A percentile compares a stretch with the other conserved stretches of the same genome.
These are phyloP conservation scores for Drosophila aldrichi DNA, from an alignment of 2,888 invertebrate genomes.

Conservation along the genomic window DNA sequence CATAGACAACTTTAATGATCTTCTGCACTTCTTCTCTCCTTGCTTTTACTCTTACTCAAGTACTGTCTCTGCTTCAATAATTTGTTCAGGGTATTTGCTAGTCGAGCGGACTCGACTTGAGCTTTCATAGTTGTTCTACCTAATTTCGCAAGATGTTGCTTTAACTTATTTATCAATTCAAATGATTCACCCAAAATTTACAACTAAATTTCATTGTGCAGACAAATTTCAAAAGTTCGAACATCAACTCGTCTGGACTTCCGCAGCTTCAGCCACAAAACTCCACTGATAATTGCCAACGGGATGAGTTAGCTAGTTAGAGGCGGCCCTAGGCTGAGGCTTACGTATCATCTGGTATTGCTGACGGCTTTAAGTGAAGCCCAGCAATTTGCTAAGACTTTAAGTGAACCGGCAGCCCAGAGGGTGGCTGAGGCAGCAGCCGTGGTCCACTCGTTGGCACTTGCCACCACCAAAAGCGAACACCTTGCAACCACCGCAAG, in stretches of 20 bases:
- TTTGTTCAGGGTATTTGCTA: too few species aligned
- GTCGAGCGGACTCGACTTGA: too few species aligned
- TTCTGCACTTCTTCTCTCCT: too few species aligned
- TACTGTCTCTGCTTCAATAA: too few species aligned
- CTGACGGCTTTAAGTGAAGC: constrained; percentile 38
- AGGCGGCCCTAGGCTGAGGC: constrained; percentile 33
- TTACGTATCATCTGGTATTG: not conserved
- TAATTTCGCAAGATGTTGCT: not conserved
- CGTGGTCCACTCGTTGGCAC: constrained; percentile 25
- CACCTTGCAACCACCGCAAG: constrained; percentile 63
- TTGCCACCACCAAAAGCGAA: constrained; percentile 37
- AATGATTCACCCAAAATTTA: constrained; percentile 3
- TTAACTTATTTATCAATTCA: constrained; percentile 8
- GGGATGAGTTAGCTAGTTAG: constrained; percentile 1
- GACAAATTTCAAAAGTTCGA: constrained; percentile 22
- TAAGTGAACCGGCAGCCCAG: constrained; percentile 25
- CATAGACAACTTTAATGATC: too few species aligned
- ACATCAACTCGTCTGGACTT: constrained; percentile 25
- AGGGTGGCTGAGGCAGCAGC: constrained; percentile 20
- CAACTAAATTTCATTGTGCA: constrained; percentile 12
- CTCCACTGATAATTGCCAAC: constrained; percentile 32
- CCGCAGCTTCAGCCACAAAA: constrained; percentile 15
- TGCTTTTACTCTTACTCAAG: too few species aligned
- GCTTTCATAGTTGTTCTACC: too few species aligned
- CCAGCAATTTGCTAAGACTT: constrained; percentile 36